Base-by-base conservation (phyloP, 2,113 vertebrate species). In the Notothenia coriiceps region DNA sequence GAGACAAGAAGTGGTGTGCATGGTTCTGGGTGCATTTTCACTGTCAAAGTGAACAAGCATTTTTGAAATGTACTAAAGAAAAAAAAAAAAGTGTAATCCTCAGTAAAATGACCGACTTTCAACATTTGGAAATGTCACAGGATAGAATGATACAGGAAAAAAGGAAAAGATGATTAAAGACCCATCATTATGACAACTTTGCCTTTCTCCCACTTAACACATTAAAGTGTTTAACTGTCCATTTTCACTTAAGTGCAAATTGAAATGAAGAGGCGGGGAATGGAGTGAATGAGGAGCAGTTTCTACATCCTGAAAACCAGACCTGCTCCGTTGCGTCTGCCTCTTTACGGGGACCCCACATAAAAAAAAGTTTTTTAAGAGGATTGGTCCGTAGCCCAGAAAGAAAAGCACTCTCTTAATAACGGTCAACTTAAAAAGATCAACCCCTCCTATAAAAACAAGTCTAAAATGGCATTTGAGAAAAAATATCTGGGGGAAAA, bases 211-310 rank as follows among this genome's bases (percentile, higher is more conserved):
- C 52, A 40, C n/a, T 33, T 3, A 85, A 80, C 67, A 76, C 56
- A 59, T 12, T 13, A 10, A 70, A 78, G 76, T 71, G 69, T 87
- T 68, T 61, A 54, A 71, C 64, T 52, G 62, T 68, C 77, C 52
- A 66, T 68, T 86, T 85, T 80, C 62, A 80, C 44, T 82, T 80
- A 89, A 93, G 92, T 92, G 89, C 90, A 93, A 92, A 91, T 74
- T 70, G 49, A 82, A 92, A 85, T 64, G 61, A 40, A 86, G 74
- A 77, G 50, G 66, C 44, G 11, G 87, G 80, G 79, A 87, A 83
- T 86, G 83, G 47, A 87, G 74, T 79, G 59, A 72, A 78, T 73
- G 52, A 76, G n/a, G 71, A 74, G 70, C 72, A 44, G 70, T 83
- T 83, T 66, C 44, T 79, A 66, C 76, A 74, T 67, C 80, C 13